Base-by-base conservation (phyloP, 1,140 invertebrate genomes). In the Dryas iulia region DNA sequence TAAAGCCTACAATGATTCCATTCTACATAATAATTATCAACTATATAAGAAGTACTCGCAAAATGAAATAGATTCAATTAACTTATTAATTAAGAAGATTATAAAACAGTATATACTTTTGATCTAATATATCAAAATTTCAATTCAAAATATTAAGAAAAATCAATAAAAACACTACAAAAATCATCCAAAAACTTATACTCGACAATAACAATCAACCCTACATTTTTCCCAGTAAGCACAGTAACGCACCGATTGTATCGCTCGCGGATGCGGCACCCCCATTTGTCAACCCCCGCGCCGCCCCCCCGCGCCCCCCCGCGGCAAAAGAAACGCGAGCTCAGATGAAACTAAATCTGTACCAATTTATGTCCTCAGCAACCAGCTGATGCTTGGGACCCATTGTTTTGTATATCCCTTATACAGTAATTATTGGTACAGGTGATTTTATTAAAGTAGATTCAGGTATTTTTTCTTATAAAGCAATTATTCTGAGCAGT, bases 231-330 rank as follows among this genome's bases (percentile, higher is more conserved):
- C 83, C 83, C 82, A 78, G 78, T 76, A 77, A 86, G 80, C 85
- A 82, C 84, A 83, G 88, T 90, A 88, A 90, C 84, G 87, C 88
- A 88, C 80, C 87, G 88, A 90, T 90, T 90, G 88, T 90, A 90
- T 90, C 88, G 86, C 80, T 83, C 85, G 88, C 88, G 86, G 88
- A 89, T 88, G 88, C 84, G 72, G 83, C 88, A 87, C 88, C 86
- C 86, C 83, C 86, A 89, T 90, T 89, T 90, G 88, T 89, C 86
- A 90, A 90, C 87, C 69, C 65, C 33, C 76, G 73, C 60, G 76
- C 78, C 76, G 81, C 84, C 69, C 65, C 33, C 76, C 74, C 60
- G 76, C 78, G 77, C 74, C 69, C 65, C 33, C 76, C 74, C 60
- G 76, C 78, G 77, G 81, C 84, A 83, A 86, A 89, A 89, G 84